Conservation (phyloP, 2,888 invertebrate genomes). For the Megalurothrips usitatus region DNA sequence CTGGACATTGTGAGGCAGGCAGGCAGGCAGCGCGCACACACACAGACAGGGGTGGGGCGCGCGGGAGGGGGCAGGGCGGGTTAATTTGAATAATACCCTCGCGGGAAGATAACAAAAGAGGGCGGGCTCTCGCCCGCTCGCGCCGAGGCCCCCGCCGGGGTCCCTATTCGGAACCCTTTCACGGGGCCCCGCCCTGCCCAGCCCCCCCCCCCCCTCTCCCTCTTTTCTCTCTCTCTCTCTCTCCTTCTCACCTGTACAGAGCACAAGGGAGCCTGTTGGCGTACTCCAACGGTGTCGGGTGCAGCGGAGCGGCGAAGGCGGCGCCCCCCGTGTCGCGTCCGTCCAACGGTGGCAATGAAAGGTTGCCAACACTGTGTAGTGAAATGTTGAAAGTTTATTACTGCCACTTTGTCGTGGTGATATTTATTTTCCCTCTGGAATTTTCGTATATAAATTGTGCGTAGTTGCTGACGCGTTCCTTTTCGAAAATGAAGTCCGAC, state of each 20-base stretch:
- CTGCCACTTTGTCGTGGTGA: too few relatives aligned
- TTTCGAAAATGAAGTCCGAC: too few relatives aligned
- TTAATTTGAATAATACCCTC: conserved; percentile 21
- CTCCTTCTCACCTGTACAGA: not conserved
- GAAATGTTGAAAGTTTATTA: too few relatives aligned
- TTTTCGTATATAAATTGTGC: too few relatives aligned
- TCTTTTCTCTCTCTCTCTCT: not conserved
- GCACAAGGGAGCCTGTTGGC: too few relatives aligned
- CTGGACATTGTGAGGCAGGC: conserved; percentile 1
- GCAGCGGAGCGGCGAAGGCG: too few relatives aligned
- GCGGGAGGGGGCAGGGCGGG: not conserved
- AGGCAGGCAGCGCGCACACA: not conserved
- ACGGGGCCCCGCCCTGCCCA: not conserved
- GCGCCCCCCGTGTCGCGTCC: too few relatives aligned
- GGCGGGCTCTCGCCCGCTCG: not conserved
- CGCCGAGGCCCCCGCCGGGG: not conserved
- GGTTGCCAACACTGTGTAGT: too few relatives aligned
- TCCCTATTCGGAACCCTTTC: not conserved
- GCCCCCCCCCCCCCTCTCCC: not conserved
- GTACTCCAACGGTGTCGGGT: too few relatives aligned
- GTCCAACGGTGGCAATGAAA: too few relatives aligned
- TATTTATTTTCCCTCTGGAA: too few relatives aligned
- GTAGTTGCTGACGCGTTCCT: too few relatives aligned
- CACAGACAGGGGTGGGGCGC: not conserved
- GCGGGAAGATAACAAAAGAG: conserved; percentile 14